Evolutionary conservation across 2,113 vertebrate species (phyloP), one percentile per base, ranked within the genome.

Genomic region (Tauraco erythrolophus): DNA sequence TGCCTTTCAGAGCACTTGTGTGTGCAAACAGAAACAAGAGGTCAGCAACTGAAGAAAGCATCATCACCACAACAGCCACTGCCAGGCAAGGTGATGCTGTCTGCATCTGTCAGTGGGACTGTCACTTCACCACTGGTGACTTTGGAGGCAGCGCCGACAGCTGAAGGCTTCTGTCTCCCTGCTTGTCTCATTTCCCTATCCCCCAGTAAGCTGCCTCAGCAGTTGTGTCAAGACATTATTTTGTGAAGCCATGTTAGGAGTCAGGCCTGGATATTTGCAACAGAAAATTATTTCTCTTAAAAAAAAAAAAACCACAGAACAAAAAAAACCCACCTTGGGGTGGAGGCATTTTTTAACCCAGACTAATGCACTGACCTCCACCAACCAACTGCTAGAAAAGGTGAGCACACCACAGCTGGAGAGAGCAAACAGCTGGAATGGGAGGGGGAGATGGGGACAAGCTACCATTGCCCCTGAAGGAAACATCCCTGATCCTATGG

Each of bases 21-120:
- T 46, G 33, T 70, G 72, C 53, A 89, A 84, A 87, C n/a, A 66
- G 57, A 33, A 94, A 78, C 74, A 76, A 79, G 76, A 87, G 72
- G 77, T 85, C 87, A 69, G 66, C 50, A 48, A 37, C 28, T 2
- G 7, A 61, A 58, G 91, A 77, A 81, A 69, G 41, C 37, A 35
- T 71, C 72, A 19, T 13, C 80, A 54, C 61, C 77, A 46, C 69
- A 51, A 57, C 57, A 89, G 69, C 25, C 69, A 45, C 53, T 81
- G 65, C 74, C 80, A 69, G 37, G 30, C 0, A 1, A 72, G 54
- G 51, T 17, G 27, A 62, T 68, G 31, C 76, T 43, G 14, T 41
- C 58, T 83, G 64, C 41, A 24, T 76, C 54, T 61, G 41, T 74
- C 89, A 46, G 39, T 6, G 21, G 45, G 84, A 37, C 77, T 89